Percentiles rank a stretch among this genome's conserved stretches.
phyloP scores from a whole-genome alignment of 2,113 vertebrate species.

The Callaeas wilsoni region DNA sequence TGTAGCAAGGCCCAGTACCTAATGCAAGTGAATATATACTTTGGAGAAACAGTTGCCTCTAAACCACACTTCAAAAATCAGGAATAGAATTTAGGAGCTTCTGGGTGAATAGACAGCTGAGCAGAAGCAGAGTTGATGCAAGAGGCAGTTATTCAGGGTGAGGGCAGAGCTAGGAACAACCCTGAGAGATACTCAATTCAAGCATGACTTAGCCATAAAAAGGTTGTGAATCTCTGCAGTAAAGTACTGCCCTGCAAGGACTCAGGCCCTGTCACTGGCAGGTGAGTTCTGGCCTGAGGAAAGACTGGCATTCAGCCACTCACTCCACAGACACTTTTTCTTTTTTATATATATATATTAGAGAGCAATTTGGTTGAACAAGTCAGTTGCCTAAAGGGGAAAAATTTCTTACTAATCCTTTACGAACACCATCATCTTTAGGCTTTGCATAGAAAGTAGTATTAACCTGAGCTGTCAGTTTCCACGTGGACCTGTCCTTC shows the following conservation, averaged over 20 bases:
- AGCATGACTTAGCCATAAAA: neutral
- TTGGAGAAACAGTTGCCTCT: neutral
- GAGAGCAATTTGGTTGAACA: neutral
- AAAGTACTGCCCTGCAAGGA: neutral
- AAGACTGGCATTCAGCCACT: neutral
- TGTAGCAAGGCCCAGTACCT: neutral
- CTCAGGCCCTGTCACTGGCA: neutral
- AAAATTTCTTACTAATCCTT: neutral
- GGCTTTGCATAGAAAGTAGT: neutral
- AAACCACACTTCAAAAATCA: neutral
- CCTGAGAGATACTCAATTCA: rapidly evolving
- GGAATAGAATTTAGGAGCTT: neutral
- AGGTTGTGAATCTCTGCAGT: neutral
- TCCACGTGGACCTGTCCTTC: neutral
- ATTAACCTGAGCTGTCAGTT: neutral
- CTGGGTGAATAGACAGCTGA: neutral
- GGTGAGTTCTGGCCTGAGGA: neutral
- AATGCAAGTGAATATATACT: neutral
- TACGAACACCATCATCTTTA: neutral
- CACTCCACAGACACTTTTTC: neutral
- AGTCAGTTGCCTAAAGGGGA: neutral
- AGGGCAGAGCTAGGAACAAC: neutral
- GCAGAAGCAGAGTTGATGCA: neutral
- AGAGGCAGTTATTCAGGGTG: neutral
- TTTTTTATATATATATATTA: neutral